Conservation (phyloP, 1,140 invertebrate species). For the Brachionus plicatilis region DNA sequence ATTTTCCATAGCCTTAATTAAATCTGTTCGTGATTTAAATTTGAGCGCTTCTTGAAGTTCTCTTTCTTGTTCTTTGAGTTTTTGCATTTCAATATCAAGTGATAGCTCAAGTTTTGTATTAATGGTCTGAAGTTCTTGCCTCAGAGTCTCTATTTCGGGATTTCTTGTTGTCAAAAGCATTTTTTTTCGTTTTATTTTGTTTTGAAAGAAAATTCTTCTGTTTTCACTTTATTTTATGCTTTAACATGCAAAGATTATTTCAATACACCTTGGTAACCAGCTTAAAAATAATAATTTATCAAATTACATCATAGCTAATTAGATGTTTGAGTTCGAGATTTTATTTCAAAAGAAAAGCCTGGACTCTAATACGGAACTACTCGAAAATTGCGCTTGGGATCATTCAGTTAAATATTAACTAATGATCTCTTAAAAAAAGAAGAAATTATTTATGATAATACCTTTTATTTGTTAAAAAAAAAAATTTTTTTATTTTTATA, state of each 20-base stretch:
- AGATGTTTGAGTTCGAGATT: background rate
- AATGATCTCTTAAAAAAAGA: background rate
- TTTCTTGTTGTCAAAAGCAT: slow-evolving; percentile 9
- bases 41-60: slow-evolving; percentile 23
- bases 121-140: background rate
- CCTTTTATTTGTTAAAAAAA: background rate
- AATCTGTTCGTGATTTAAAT: background rate
- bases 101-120: background rate
- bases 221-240: background rate
- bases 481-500: background rate
- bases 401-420: background rate
- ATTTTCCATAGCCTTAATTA: slow-evolving; percentile 25
- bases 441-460: slow-evolving; percentile 6
- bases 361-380: background rate
- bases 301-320: background rate
- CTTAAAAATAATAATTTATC: background rate
- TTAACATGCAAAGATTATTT: slow-evolving; percentile 15
- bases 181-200: background rate
- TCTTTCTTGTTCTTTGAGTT: slow-evolving; percentile 21
- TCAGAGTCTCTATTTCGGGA: background rate
- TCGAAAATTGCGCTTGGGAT: background rate
- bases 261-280: slow-evolving; percentile 7
- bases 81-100: slow-evolving; percentile 15
- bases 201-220: background rate
- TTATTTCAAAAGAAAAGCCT: background rate